Base-by-base conservation (phyloP, 1,140 invertebrate species). In the Heliconius nattereri region DNA sequence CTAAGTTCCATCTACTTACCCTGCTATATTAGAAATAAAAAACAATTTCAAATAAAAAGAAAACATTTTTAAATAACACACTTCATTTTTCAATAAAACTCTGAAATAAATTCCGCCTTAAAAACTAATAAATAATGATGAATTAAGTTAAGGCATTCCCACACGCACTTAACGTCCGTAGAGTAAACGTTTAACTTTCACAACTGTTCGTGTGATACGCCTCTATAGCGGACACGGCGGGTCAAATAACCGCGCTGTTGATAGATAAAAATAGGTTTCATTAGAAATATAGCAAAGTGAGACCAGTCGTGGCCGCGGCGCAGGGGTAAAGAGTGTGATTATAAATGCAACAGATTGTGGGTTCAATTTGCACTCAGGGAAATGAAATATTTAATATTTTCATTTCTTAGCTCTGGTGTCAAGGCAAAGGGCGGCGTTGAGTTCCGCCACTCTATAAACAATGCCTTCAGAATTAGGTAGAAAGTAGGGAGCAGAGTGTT, bases 111-210 rank as follows among this genome's bases (percentile, higher is more conserved):
- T 6, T 26, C 23, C 60, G 2, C 60, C 7, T 66, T 60, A 60
- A 54, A 45, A 57, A 57, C 9, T 66, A 40, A 37, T 40, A 40
- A 72, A 71, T 72, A 72, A 72, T 20, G 35, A 26, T 35, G 35
- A 32, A 71, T 71, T 37, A 72, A 76, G n/a, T 60, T 76, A 80
- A 80, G 78, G 78, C 75, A 77, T 82, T 60, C n/a, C 54, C 71
- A 57, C 75, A 76, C 75, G 75, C 20, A 60, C 26, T 40, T 49
- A 71, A 32, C 29, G 75, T 72, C 35, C 16, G 29, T 57, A 37
- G 45, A 32, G 70, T 16, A 49, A 29, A 40, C n/a, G 54, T 70
- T 60, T 52, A 54, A 60, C 71, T 45, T 35, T 75, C 74, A 76
- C 73, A 49, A 60, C 13, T 45, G 20, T 73, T 57, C 26, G 73